Percentiles rank a stretch among this genome's conserved stretches.
Conservation (phyloP, 2,797 vertebrate species). For the Heteromormyrus szaboi region DNA sequence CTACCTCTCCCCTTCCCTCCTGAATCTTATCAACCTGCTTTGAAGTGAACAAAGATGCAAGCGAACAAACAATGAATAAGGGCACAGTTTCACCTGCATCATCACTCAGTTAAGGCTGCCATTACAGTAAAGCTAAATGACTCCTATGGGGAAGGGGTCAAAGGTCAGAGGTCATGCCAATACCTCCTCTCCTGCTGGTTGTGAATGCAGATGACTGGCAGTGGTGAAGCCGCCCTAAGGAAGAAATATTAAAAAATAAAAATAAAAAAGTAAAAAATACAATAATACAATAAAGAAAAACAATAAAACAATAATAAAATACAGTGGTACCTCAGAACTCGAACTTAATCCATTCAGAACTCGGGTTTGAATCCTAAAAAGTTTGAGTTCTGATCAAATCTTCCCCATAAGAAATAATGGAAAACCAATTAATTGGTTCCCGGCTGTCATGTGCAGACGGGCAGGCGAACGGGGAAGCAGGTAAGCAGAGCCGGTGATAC, state of each 20-base stretch:
- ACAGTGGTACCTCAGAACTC: too few species aligned
- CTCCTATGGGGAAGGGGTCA: neutral
- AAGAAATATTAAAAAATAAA: neutral
- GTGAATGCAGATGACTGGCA: conserved; percentile 13
- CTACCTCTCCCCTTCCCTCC: conserved; percentile 50
- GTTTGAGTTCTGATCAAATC: too few species aligned
- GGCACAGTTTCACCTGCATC: conserved; percentile 24
- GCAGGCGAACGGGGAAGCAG: too few species aligned
- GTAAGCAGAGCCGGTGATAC: too few species aligned
- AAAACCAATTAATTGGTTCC: too few species aligned
- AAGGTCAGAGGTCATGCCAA: neutral
- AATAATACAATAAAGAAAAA: neutral
- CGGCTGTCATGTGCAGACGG: too few species aligned
- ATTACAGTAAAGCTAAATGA: conserved; percentile 22
- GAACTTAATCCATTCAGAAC: too few species aligned
- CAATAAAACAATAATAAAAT: neutral
- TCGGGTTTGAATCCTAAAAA: too few species aligned
- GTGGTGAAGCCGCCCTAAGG: conserved; percentile 33
- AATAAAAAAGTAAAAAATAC: neutral
- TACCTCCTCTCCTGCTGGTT: conserved; percentile 28
- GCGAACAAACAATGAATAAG: neutral
- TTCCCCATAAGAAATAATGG: too few species aligned
- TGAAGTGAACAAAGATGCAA: neutral
- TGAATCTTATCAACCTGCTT: conserved; percentile 37
- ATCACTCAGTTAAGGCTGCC: neutral